These are phyloP conservation scores for Myotis myotis DNA, from an alignment of 2,797 vertebrate species.

Conservation along the genomic window DNA sequence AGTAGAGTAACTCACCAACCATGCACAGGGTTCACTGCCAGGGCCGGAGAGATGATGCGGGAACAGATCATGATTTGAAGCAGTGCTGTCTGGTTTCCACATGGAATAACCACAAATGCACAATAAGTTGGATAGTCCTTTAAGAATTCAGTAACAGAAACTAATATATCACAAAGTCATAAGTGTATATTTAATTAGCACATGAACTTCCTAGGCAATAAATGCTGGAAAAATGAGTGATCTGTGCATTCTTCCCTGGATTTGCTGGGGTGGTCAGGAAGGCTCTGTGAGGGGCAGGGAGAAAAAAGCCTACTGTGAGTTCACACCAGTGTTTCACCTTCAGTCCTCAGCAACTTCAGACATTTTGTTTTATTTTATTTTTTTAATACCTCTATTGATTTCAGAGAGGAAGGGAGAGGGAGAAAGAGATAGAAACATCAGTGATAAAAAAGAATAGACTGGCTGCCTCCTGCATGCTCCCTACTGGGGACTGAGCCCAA, in stretches of 20 bases:
- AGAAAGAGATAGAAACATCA: too few relatives aligned
- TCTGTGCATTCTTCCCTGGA: neutral
- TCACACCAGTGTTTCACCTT: neutral
- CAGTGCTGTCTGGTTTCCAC: neutral
- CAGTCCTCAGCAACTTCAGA: neutral
- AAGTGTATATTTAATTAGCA: neutral
- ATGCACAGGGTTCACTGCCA: neutral
- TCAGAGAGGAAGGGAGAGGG: too few relatives aligned
- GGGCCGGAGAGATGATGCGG: accelerated
- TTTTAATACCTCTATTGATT: too few relatives aligned
- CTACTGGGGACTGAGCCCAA: too few relatives aligned
- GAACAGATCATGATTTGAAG: neutral
- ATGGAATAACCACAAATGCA: neutral
- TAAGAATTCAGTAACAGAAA: neutral
- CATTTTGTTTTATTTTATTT: neutral
- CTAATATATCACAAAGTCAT: neutral
- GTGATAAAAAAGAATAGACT: too few relatives aligned
- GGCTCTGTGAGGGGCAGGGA: neutral
- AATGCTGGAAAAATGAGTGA: neutral
- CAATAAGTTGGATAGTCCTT: neutral
- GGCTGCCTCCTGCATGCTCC: too few relatives aligned
- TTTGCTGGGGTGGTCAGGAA: neutral
- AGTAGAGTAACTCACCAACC: neutral
- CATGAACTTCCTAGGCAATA: neutral
- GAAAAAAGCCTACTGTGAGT: neutral